Evolutionary conservation across 2,113 vertebrate species (phyloP).

Genomic region (Lophochroa leadbeateri): DNA sequence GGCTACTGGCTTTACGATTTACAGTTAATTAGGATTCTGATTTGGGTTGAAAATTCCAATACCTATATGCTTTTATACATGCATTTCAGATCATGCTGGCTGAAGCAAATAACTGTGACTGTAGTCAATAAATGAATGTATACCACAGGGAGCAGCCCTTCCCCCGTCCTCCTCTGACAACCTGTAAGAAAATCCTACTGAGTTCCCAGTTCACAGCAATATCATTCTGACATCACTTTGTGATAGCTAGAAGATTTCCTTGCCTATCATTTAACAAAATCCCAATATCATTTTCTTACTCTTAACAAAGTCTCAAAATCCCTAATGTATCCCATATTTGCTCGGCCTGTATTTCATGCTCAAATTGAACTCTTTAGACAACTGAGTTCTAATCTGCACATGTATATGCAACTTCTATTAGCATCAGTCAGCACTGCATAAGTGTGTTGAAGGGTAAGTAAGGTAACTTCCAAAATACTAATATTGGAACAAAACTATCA

Average conservation of each 20-base stretch:
- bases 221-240: slow-evolving; percentile 69
- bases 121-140: slow-evolving; percentile 73
- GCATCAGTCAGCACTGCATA: not conserved
- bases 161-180: slow-evolving; percentile 63
- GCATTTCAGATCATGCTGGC: slow-evolving; percentile 76
- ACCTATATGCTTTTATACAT: slow-evolving; percentile 74
- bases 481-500: not conserved
- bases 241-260: slow-evolving; percentile 64
- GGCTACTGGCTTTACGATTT: slow-evolving; percentile 80
- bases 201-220: slow-evolving; percentile 66
- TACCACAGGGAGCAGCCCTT: slow-evolving; percentile 65
- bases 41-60: slow-evolving; percentile 78
- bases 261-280: slow-evolving; percentile 67
- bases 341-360: slow-evolving; percentile 32
- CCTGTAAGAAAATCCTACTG: slow-evolving; percentile 72
- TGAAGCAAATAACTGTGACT: slow-evolving; percentile 78
- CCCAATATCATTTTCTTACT: slow-evolving; percentile 54
- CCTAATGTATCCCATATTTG: slow-evolving; percentile 51
- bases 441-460: not conserved
- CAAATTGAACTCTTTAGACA: slow-evolving; percentile 54
- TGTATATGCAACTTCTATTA: not conserved
- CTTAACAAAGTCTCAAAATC: slow-evolving; percentile 61
- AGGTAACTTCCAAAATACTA: not conserved
- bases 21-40: slow-evolving; percentile 82
- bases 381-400: slow-evolving; percentile 16